Evolutionary conservation across 2,797 vertebrate genomes (phyloP).

Genomic region (Rhinoraja longicauda): DNA sequence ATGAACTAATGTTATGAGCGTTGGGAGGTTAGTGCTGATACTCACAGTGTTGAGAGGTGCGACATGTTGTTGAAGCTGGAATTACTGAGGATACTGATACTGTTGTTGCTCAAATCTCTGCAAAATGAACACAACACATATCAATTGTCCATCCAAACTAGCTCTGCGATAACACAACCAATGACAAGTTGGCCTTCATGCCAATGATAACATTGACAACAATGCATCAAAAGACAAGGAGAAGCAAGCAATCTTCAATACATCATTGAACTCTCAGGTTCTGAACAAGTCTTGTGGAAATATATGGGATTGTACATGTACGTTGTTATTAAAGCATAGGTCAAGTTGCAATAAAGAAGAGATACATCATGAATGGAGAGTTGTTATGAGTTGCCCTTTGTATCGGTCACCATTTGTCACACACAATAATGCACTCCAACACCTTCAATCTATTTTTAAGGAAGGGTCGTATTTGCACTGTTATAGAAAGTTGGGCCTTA

Average conservation of each 20-base stretch:
- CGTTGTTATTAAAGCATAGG: too few species aligned
- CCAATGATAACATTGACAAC: background rate
- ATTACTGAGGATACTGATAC: slow-evolving; percentile 76
- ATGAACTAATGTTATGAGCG: background rate
- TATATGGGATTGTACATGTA: background rate
- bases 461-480: background rate
- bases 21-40: slow-evolving; percentile 43
- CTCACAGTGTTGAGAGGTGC: slow-evolving; percentile 92
- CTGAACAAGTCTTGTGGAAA: background rate
- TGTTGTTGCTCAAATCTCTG: slow-evolving; percentile 98
- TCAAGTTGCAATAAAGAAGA: background rate
- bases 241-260: background rate
- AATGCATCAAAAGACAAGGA: background rate
- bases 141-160: background rate
- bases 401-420: background rate
- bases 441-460: background rate
- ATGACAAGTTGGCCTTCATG: background rate
- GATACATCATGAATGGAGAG: background rate
- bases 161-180: too few species aligned
- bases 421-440: background rate
- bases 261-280: background rate
- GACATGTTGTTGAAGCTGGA: slow-evolving; percentile 94
- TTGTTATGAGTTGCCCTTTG: background rate
- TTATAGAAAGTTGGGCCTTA: background rate
- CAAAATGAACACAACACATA: slow-evolving; percentile 40